Evolutionary conservation across 2,113 vertebrate genomes (phyloP).

Genomic region (Protomyctophum bolini): DNA sequence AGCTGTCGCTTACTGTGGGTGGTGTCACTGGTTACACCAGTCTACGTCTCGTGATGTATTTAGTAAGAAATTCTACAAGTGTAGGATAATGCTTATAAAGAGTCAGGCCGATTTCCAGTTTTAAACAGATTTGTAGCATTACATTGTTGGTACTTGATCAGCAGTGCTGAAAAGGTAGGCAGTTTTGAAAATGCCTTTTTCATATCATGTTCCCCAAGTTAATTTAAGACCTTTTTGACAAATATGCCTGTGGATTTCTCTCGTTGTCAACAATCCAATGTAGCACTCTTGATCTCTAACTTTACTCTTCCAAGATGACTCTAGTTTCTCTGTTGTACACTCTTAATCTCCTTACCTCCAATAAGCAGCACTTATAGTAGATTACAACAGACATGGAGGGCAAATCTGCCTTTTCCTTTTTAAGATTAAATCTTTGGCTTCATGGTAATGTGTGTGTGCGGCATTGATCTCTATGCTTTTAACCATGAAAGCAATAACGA

Average conservation of each 20-base stretch:
- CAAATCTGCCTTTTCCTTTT: conserved; percentile 38
- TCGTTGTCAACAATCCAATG: conserved; percentile 64
- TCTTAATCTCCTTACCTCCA: conserved; percentile 54
- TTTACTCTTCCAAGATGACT: conserved; percentile 53
- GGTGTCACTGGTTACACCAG: conserved; percentile 34
- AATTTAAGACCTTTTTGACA: conserved; percentile 39
- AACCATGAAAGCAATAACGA: conserved; percentile 77
- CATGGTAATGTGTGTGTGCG: conserved; percentile 63
- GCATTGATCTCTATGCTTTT: conserved; percentile 66
- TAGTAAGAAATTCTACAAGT: conserved; percentile 18
- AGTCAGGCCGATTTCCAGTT: conserved; percentile 22
- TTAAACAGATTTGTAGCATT: conserved; percentile 73
- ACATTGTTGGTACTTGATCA: conserved; percentile 52
- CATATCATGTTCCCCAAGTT: conserved; percentile 49
- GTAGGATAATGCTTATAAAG: not conserved
- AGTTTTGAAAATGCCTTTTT: conserved; percentile 69
- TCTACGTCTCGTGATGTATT: conserved; percentile 22
- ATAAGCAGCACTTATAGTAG: conserved; percentile 53
- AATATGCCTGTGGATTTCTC: conserved; percentile 64
- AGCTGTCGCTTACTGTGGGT: conserved; percentile 11
- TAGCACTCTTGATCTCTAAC: conserved; percentile 65
- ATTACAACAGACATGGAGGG: conserved; percentile 28
- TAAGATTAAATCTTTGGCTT: conserved; percentile 67
- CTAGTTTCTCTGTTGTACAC: conserved; percentile 34
- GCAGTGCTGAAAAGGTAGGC: conserved; percentile 63